These are phyloP conservation scores for Sebastes reedi DNA, from an alignment of 2,797 vertebrate genomes.

Conservation along the genomic window DNA sequence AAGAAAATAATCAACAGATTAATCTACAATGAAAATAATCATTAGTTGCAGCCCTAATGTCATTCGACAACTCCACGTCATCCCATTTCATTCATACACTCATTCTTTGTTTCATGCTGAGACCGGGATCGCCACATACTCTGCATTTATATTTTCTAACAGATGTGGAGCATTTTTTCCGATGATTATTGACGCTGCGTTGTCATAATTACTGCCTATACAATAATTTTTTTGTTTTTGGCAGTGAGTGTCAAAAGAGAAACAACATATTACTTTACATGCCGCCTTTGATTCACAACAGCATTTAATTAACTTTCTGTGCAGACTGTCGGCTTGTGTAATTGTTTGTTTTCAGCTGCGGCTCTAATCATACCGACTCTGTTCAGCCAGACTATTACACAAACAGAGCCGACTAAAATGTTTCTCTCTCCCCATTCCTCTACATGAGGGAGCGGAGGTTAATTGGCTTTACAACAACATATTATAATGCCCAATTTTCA, in stretches of 20 bases:
- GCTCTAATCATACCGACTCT: not conserved
- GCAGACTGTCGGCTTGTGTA: not conserved
- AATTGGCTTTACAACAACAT: slow-evolving; percentile 21
- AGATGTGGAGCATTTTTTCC: slow-evolving; percentile 39
- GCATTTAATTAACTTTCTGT: slow-evolving; percentile 20
- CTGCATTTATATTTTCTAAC: slow-evolving; percentile 62
- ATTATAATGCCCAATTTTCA: not conserved
- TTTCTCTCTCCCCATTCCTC: slow-evolving; percentile 19
- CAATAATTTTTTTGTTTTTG: slow-evolving; percentile 6
- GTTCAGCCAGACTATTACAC: slow-evolving; percentile 1
- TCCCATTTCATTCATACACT: slow-evolving; percentile 19
- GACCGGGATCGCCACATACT: not conserved
- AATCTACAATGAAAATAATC: too few relatives aligned
- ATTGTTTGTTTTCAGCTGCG: slow-evolving; percentile 43
- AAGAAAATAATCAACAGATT: too few relatives aligned
- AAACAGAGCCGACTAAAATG: slow-evolving; percentile 10
- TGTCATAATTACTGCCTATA: slow-evolving; percentile 57
- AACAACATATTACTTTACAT: not conserved
- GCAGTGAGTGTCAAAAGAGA: not conserved
- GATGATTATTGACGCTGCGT: slow-evolving; percentile 65
- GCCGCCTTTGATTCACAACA: not conserved
- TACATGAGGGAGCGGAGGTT: slow-evolving; percentile 19
- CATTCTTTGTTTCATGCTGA: not conserved
- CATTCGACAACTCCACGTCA: not conserved
- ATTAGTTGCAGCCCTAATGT: too few relatives aligned